A percentile compares a stretch with the other conserved stretches of the same genome.
Evolutionary conservation across 2,113 vertebrate genomes (phyloP).

Genomic region (Pampusana beccarii): DNA sequence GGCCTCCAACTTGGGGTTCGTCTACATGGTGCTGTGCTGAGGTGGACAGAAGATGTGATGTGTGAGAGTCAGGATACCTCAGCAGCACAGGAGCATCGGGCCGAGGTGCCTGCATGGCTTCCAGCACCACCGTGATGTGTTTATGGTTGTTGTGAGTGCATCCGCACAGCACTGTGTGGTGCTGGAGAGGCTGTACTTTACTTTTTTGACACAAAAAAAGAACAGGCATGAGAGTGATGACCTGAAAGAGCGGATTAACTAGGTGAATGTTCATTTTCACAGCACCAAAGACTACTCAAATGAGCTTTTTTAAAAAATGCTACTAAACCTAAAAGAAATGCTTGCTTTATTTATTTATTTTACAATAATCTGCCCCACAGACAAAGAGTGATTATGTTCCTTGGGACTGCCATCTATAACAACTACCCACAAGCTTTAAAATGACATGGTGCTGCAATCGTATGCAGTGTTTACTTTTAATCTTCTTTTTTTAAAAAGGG

Average conservation of each 20-base stretch:
- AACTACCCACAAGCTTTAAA: background rate
- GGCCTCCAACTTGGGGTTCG: accelerated
- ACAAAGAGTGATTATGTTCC: background rate
- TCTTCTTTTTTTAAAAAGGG: background rate
- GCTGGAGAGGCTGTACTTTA: background rate
- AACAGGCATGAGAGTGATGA: background rate
- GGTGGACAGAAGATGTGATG: background rate
- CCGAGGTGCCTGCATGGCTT: background rate
- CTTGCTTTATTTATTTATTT: background rate
- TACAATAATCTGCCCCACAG: background rate
- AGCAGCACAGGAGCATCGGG: background rate
- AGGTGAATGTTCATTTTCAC: background rate
- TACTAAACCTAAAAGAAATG: background rate
- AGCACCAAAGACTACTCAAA: background rate
- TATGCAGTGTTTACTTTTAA: background rate
- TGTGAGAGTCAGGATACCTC: background rate
- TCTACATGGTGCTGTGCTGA: accelerated
- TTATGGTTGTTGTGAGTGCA: accelerated
- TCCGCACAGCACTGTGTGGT: background rate
- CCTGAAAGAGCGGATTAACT: background rate
- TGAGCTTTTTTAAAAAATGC: background rate
- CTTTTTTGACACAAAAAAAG: background rate
- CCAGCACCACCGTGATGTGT: background rate
- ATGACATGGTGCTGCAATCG: background rate
- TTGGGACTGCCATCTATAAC: background rate